These are phyloP conservation scores for Cheilosia vernalis DNA, from an alignment of 2,888 invertebrate species.

Conservation along the genomic window DNA sequence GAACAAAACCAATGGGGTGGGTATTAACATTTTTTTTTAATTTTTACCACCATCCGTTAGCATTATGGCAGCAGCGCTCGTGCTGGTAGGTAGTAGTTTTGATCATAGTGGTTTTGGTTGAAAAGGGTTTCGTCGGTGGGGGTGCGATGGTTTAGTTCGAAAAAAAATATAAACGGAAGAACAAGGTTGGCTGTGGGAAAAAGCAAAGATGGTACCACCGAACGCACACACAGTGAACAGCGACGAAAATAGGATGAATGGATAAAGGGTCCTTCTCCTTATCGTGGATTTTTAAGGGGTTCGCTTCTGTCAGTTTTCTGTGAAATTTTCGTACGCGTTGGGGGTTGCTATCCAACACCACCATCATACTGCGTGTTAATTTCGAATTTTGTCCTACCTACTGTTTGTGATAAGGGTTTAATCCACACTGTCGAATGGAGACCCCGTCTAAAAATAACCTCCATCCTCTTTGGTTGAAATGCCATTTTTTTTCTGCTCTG, in stretches of 20 bases:
- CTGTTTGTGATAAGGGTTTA: conserved; percentile 74
- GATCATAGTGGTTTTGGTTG: conserved; percentile 19
- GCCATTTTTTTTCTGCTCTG: conserved; percentile 32
- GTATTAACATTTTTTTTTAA: conserved; percentile 41
- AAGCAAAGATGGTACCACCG: conserved; percentile 50
- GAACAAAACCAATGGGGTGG: conserved; percentile 27
- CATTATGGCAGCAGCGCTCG: not conserved
- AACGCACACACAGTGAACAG: conserved; percentile 39
- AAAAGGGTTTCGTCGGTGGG: not conserved
- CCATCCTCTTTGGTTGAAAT: conserved; percentile 46
- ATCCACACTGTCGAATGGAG: conserved; percentile 73
- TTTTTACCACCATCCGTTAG: conserved; percentile 13
- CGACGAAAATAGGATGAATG: conserved; percentile 62
- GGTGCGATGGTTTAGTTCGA: conserved; percentile 2
- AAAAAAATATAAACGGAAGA: conserved; percentile 7
- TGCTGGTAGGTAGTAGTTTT: not conserved
- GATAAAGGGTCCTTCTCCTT: conserved; percentile 55
- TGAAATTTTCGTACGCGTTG: conserved; percentile 52
- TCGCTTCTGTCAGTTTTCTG: conserved; percentile 45
- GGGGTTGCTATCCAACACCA: conserved; percentile 32
- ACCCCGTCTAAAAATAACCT: conserved; percentile 67
- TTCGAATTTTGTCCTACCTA: conserved; percentile 67
- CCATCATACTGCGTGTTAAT: conserved; percentile 68
- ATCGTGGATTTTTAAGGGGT: conserved; percentile 55
- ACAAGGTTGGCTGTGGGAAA: conserved; percentile 29